phyloP scores from a whole-genome alignment of 2,797 vertebrate genomes.

The Chiloscyllium punctatum region DNA sequence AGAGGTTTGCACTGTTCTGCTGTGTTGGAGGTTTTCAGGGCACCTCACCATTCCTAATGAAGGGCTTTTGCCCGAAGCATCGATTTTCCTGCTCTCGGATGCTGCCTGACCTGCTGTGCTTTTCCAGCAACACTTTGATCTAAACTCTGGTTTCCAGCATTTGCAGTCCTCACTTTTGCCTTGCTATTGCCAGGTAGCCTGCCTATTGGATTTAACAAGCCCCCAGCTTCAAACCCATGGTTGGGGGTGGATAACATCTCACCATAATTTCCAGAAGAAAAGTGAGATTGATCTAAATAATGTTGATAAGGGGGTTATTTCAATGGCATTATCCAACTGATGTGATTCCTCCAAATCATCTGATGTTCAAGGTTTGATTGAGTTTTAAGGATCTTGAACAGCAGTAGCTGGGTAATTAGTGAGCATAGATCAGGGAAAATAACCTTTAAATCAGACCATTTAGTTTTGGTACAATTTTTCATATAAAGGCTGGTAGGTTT shows the following conservation, averaged over 20 bases:
- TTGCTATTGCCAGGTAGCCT: too few relatives aligned
- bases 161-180: too few relatives aligned
- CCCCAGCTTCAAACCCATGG: neutral
- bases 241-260: too few relatives aligned
- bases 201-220: neutral
- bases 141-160: too few relatives aligned
- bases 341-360: neutral
- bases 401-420: neutral
- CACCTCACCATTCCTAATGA: too few relatives aligned
- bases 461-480: neutral
- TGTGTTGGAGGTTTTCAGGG: too few relatives aligned
- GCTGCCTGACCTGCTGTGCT: too few relatives aligned
- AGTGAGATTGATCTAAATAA: neutral
- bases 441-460: neutral
- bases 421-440: neutral
- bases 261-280: neutral
- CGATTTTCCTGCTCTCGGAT: too few relatives aligned
- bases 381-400: neutral
- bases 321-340: neutral
- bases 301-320: neutral
- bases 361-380: neutral
- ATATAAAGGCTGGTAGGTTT: neutral
- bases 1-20: too few relatives aligned
- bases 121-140: too few relatives aligned
- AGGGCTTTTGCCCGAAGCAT: too few relatives aligned